phyloP scores from a whole-genome alignment of 2,888 invertebrate species.

The Tyria jacobaeae region DNA sequence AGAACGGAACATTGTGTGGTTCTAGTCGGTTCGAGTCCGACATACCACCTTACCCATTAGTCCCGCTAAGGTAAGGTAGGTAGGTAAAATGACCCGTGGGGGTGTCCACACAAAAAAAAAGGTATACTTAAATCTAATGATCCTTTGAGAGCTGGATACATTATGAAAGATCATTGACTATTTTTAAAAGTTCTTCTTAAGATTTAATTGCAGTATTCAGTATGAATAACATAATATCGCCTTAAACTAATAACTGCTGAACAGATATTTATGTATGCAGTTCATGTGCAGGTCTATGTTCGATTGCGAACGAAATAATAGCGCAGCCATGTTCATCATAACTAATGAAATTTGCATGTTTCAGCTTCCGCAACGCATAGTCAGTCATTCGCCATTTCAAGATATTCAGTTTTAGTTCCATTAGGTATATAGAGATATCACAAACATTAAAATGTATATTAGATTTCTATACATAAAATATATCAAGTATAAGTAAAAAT shows the following conservation, averaged over 20 bases:
- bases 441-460: background rate
- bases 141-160: too few species aligned
- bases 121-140: too few species aligned
- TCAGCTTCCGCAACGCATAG: constrained; percentile 15
- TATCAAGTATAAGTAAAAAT: too few species aligned
- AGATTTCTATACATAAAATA: too few species aligned
- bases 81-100: too few species aligned
- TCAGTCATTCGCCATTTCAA: constrained; percentile 5
- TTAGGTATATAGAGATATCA: background rate
- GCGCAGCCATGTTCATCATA: constrained; percentile 21
- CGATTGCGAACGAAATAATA: constrained; percentile 12
- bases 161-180: background rate
- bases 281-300: constrained; percentile 9
- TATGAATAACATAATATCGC: constrained; percentile 1
- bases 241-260: background rate
- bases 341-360: constrained; percentile 43
- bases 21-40: too few species aligned
- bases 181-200: background rate
- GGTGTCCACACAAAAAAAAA: too few species aligned
- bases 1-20: too few species aligned
- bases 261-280: background rate
- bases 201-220: background rate
- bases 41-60: too few species aligned
- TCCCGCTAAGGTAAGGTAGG: too few species aligned
- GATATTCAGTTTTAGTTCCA: constrained; percentile 18